These are phyloP conservation scores for Alosa alosa DNA, from an alignment of 2,113 vertebrate species.

Conservation along the genomic window DNA sequence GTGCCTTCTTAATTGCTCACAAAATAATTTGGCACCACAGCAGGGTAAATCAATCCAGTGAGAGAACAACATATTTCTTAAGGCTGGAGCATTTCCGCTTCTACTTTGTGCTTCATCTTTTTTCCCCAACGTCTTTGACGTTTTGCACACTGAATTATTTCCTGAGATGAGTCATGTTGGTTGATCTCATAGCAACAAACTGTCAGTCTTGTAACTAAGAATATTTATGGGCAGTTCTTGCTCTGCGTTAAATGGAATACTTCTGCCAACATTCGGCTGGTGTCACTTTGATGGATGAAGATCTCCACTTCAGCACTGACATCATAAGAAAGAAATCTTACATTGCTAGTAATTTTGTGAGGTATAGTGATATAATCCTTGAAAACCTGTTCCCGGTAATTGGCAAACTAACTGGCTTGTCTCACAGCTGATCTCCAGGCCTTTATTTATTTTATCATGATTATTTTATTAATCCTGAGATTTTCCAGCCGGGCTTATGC, in stretches of 20 bases:
- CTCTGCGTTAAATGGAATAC: background rate
- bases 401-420: constrained; percentile 21
- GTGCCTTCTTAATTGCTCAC: constrained; percentile 39
- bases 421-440: background rate
- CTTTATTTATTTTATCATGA: constrained; percentile 25
- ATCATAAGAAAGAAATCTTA: background rate
- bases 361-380: constrained; percentile 28
- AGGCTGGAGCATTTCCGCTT: background rate
- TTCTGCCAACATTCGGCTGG: background rate
- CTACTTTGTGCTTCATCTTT: background rate
- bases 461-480: constrained; percentile 13
- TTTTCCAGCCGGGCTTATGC: constrained; percentile 3
- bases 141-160: constrained; percentile 16
- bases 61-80: background rate
- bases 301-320: background rate
- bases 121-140: background rate
- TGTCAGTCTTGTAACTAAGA: background rate
- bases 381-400: constrained; percentile 36
- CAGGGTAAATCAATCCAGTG: constrained; percentile 35
- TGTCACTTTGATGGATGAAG: constrained; percentile 1
- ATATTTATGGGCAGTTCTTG: background rate
- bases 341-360: background rate
- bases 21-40: constrained; percentile 32
- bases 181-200: constrained; percentile 15
- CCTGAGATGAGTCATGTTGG: constrained; percentile 19